These are phyloP conservation scores for Rhabdophis nuchalis DNA, from an alignment of 2,797 vertebrate genomes.

Conservation along the genomic window DNA sequence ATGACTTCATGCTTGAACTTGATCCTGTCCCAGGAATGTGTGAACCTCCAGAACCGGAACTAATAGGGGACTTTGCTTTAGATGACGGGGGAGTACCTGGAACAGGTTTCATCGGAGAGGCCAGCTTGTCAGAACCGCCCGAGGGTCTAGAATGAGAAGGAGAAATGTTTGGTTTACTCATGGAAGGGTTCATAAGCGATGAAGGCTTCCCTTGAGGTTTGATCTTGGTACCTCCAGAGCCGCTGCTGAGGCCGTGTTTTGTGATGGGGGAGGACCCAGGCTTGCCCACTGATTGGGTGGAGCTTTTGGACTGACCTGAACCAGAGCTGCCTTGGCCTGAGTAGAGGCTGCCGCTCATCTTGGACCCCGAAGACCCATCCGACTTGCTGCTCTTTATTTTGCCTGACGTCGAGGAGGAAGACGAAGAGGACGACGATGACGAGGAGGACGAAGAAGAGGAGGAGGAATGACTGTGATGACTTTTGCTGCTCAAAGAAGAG, in stretches of 20 bases:
- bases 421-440: conserved; percentile 79
- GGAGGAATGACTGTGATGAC: conserved; percentile 94
- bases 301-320: conserved; percentile 85
- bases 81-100: conserved; percentile 93
- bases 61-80: conserved; percentile 97
- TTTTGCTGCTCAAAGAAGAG: conserved; percentile 87
- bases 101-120: conserved; percentile 94
- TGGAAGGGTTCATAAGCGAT: conserved; percentile 91
- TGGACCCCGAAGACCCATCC: conserved; percentile 82
- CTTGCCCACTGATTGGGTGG: conserved; percentile 90
- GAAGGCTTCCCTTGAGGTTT: conserved; percentile 95
- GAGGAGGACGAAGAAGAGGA: conserved; percentile 82
- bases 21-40: conserved; percentile 79
- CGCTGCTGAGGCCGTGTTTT: conserved; percentile 89
- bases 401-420: conserved; percentile 82
- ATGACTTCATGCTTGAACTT: conserved; percentile 83
- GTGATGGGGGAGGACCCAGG: conserved; percentile 93
- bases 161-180: conserved; percentile 95
- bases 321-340: conserved; percentile 76
- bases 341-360: conserved; percentile 85
- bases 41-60: conserved; percentile 83
- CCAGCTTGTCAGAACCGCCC: conserved; percentile 86
- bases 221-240: conserved; percentile 82
- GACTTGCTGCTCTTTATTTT: conserved; percentile 93
- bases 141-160: conserved; percentile 94